Evolutionary conservation across 1,140 invertebrate species (phyloP), one percentile per base, ranked within the genome.

Genomic region (Bombus polaris): DNA sequence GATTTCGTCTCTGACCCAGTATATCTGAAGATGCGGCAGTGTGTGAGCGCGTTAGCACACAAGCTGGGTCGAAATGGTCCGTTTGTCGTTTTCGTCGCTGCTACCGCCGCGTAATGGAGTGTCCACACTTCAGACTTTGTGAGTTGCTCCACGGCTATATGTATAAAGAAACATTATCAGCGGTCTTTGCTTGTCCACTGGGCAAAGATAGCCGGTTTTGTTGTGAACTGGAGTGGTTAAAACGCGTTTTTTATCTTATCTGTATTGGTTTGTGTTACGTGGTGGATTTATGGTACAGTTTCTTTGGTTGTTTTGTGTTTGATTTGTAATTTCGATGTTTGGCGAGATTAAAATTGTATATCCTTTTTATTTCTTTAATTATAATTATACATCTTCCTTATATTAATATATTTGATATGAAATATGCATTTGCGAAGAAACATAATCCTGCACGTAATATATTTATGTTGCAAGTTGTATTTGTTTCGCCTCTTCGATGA

Each of bases 41-140:
- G 70, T 28, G 13, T 35, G 59, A 32, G n/a, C 10, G 25, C 25
- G 35, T 53, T 47, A 8, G 68, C 22, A 72, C 75, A 79, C 53
- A 79, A 32, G 32, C 32, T 2, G 25, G 25, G 25, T 13, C 73
- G 81, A 79, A 79, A 78, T 47, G 68, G 66, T 73, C 53, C 47
- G 82, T 81, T 81, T 76, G 79, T 89, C 81, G 71, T 81, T 66
- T 87, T 81, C 74, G 72, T 81, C 32, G 83, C 53, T 87, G 87
- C 89, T 90, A 90, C 89, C 80, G 84, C 87, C 88, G 88, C 89
- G 88, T 90, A 90, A 90, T 90, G 88, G 89, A 90, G 85, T 90
- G 88, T 87, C 89, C 86, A 85, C 89, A 89, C 78, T 85, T 87
- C 42, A 85, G 83, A 72, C 57, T 79, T 79, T 76, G 59, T 70